Percentiles rank a stretch among this genome's conserved stretches.
Evolutionary conservation across 2,888 invertebrate species (phyloP).

Genomic region (Panopea generosa): DNA sequence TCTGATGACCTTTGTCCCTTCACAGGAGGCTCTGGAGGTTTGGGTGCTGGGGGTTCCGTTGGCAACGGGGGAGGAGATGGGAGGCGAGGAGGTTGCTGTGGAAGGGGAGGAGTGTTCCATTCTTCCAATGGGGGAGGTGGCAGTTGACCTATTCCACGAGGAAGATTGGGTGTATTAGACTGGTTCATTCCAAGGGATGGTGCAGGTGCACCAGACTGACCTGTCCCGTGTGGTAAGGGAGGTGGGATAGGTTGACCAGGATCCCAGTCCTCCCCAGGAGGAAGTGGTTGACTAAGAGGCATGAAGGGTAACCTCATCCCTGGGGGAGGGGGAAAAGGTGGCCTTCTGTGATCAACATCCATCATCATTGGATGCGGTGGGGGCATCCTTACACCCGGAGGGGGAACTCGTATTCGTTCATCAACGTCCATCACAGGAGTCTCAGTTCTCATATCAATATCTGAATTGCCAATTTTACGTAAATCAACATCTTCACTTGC

Average conservation of each 20-base stretch:
- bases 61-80: slow-evolving; percentile 45
- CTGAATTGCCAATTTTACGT: not conserved
- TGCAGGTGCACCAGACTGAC: too few relatives aligned
- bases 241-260: slow-evolving; percentile 33
- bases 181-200: too few relatives aligned
- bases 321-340: slow-evolving; percentile 33
- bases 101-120: slow-evolving; percentile 9
- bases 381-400: slow-evolving; percentile 28
- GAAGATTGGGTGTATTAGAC: too few relatives aligned
- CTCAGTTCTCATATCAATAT: slow-evolving; percentile 34
- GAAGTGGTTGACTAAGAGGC: slow-evolving; percentile 60
- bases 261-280: slow-evolving; percentile 65
- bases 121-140: slow-evolving; percentile 35
- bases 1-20: slow-evolving; percentile 33
- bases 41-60: slow-evolving; percentile 50
- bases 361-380: slow-evolving; percentile 37
- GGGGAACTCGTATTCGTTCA: slow-evolving; percentile 32
- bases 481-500: slow-evolving; percentile 17
- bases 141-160: slow-evolving; percentile 1
- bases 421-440: slow-evolving; percentile 32
- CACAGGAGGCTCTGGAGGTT: slow-evolving; percentile 49
- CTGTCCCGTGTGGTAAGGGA: slow-evolving; percentile 32
- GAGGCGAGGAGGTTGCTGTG: slow-evolving; percentile 12
- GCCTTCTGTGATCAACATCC: slow-evolving; percentile 64
- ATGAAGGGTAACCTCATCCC: slow-evolving; percentile 44